Base-by-base conservation (phyloP, 2,888 invertebrate species). In the Diarsia rubi region DNA sequence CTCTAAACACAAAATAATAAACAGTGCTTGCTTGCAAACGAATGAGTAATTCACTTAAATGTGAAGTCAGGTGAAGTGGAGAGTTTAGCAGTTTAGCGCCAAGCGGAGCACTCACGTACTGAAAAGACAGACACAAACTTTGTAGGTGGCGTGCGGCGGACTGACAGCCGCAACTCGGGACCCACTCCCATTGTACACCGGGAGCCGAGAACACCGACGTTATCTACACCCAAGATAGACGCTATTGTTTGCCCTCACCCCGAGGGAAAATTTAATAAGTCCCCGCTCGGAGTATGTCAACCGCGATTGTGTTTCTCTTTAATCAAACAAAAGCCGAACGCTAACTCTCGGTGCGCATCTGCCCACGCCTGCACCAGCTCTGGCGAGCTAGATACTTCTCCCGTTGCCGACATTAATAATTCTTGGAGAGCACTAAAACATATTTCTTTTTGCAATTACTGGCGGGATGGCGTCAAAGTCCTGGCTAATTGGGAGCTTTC, bases 401-500 rank as follows among this genome's bases (percentile, higher is more conserved):
- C 79, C 86, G 84, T 88, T 89, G 81, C 80, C 80, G 78, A 86
- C 90, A 92, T 92, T 92, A 93, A 94, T 94, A 94, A 94, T 94
- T 93, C 91, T 84, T 87, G 81, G 82, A 88, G 91, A 91, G 90
- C 89, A 92, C 91, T 92, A 90, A 92, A 94, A 92, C 92, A 93
- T 94, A 94, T 94, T 95, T 95, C 92, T 94, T 95, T 95, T 93
- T 90, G 92, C 93, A 95, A 95, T 95, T 93, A 94, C 92, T 90
- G 89, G 86, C 88, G 88, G 90, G 88, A 89, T 88, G 89, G 92
- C 92, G 91, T 93, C 93, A 93, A 95, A 95, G 94, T 95, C 94
- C 92, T 88, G 86, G 94, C 94, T 96, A 95, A 96, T 96, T 96
- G 94, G 94, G 91, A 93, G 94, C 94, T 95, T 95, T 95, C 92